Conservation (phyloP, 1,140 invertebrate species). For the Alviniconcha marisindica region DNA sequence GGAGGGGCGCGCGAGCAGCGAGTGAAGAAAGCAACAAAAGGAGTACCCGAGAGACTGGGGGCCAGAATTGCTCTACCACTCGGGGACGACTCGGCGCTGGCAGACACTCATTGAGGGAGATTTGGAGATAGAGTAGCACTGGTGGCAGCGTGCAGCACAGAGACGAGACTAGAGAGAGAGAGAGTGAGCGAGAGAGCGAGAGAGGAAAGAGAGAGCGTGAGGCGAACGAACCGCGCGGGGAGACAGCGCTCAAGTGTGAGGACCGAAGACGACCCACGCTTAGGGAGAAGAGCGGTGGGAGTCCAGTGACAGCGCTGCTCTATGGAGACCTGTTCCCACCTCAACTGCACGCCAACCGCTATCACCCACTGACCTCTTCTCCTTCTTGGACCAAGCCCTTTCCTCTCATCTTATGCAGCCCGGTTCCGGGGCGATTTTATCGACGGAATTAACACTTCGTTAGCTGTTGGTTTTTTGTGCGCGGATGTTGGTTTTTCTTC, state of each 20-base stretch:
- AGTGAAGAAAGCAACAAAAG: slow-evolving; percentile 73
- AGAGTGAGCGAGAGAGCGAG: slow-evolving; percentile 27
- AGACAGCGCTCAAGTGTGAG: slow-evolving; percentile 34
- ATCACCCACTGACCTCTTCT: background rate
- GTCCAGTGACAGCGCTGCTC: slow-evolving; percentile 25
- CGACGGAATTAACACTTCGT: slow-evolving; percentile 21
- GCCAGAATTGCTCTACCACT: slow-evolving; percentile 43
- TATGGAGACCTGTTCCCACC: slow-evolving; percentile 32
- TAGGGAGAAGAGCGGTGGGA: slow-evolving; percentile 26
- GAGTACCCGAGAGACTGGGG: slow-evolving; percentile 67
- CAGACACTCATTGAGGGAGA: slow-evolving; percentile 38
- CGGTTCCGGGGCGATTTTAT: background rate
- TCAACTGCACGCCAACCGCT: slow-evolving; percentile 27
- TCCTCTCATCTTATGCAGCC: background rate
- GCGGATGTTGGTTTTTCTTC: too few relatives aligned
- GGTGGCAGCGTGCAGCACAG: background rate
- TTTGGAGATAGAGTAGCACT: slow-evolving; percentile 42
- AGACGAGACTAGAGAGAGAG: background rate
- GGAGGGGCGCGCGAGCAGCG: slow-evolving; percentile 62
- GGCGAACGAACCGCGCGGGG: slow-evolving; percentile 33
- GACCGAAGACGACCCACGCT: slow-evolving; percentile 31
- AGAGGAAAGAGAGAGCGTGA: background rate
- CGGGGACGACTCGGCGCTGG: slow-evolving; percentile 32
- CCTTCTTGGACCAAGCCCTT: background rate
- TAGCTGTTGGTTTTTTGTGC: too few relatives aligned